These are phyloP conservation scores for Lymantria dispar DNA, from an alignment of 2,888 invertebrate species.

Conservation along the genomic window DNA sequence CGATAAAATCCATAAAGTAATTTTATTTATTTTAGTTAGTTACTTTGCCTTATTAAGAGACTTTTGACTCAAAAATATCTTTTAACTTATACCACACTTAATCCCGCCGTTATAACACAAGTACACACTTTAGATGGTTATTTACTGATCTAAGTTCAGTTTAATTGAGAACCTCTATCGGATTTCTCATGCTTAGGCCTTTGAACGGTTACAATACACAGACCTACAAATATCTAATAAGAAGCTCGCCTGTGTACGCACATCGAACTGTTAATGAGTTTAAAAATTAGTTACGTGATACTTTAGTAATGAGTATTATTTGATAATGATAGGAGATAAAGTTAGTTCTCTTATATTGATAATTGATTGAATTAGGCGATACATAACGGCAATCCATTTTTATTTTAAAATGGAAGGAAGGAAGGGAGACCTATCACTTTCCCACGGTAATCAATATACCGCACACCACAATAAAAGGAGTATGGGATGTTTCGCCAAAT, in stretches of 20 bases:
- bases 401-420: too few species aligned
- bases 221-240: constrained; percentile 4
- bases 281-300: neutral
- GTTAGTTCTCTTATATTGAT: too few species aligned
- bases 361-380: too few species aligned
- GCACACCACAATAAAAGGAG: too few species aligned
- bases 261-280: constrained; percentile 1
- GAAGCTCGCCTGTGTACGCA: constrained; percentile 1
- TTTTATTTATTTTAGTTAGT: too few species aligned
- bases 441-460: too few species aligned
- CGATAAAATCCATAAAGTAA: too few species aligned
- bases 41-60: too few species aligned
- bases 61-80: neutral
- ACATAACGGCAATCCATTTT: too few species aligned
- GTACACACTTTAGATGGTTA: constrained; percentile 17
- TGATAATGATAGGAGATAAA: too few species aligned
- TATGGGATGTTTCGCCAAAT: too few species aligned
- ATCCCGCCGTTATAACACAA: constrained; percentile 10
- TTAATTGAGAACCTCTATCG: constrained; percentile 28
- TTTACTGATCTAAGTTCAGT: constrained; percentile 27
- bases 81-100: constrained; percentile 19
- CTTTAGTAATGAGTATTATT: neutral
- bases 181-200: constrained; percentile 18
- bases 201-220: constrained; percentile 10
- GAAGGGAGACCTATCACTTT: too few species aligned